Evolutionary conservation across 2,888 invertebrate genomes (phyloP).

Genomic region (Amblyjoppa proteus): DNA sequence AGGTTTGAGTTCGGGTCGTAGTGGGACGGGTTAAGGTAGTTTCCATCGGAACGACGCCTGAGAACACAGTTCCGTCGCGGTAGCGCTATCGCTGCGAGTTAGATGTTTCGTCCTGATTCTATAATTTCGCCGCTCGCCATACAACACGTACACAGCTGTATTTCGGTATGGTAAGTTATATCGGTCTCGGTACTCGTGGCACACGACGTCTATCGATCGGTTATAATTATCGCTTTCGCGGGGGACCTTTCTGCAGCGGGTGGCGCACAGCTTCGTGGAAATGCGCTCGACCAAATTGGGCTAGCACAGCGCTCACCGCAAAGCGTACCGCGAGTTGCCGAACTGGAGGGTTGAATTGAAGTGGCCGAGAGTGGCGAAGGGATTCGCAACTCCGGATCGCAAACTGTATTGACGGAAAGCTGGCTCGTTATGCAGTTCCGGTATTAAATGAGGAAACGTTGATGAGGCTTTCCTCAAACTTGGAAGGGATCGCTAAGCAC

Average conservation of each 20-base stretch:
- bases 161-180: not conserved
- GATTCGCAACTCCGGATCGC: not conserved
- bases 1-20: conserved; percentile 3
- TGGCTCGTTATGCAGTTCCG: conserved; percentile 49
- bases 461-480: conserved; percentile 15
- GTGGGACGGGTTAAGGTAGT: not conserved
- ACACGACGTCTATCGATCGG: conserved; percentile 44
- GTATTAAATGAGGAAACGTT: conserved; percentile 40
- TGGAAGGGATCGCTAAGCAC: not conserved
- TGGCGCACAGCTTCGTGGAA: conserved; percentile 5
- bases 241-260: not conserved
- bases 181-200: not conserved
- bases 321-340: conserved; percentile 54
- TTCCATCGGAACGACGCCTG: not conserved
- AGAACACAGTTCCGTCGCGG: conserved; percentile 2
- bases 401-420: conserved; percentile 56
- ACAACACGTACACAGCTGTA: not conserved
- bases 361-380: not conserved
- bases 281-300: conserved; percentile 37
- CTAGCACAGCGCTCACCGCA: conserved; percentile 45
- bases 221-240: conserved; percentile 57
- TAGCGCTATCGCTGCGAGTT: conserved; percentile 50
- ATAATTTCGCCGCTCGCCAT: conserved; percentile 28
- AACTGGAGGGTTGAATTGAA: conserved; percentile 49
- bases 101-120: conserved; percentile 47